phyloP scores from a whole-genome alignment of 1,140 invertebrate species.

The Euglossa dilemma region DNA sequence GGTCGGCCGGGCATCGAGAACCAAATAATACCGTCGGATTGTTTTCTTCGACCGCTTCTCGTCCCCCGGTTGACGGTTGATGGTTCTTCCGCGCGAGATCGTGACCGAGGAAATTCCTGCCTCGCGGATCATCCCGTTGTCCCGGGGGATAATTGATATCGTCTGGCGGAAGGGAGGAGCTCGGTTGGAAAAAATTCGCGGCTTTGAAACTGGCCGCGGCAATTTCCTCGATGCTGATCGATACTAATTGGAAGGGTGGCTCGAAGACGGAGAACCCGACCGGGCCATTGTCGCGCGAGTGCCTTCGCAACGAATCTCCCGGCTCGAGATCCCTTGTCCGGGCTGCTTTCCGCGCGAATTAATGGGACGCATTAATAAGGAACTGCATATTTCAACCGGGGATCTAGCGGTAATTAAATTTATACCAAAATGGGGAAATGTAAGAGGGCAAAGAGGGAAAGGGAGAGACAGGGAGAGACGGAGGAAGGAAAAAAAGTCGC shows the following conservation, averaged over 20 bases:
- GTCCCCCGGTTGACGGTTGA: neutral
- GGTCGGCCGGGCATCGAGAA: neutral
- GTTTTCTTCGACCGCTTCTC: neutral
- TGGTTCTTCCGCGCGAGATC: too few species aligned
- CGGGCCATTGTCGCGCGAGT: slow-evolving; percentile 22
- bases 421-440: slow-evolving; percentile 11
- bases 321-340: slow-evolving; percentile 26
- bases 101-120: neutral
- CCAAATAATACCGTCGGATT: slow-evolving; percentile 5
- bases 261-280: slow-evolving; percentile 35
- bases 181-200: too few species aligned
- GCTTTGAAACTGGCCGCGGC: too few species aligned
- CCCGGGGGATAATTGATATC: too few species aligned
- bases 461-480: neutral
- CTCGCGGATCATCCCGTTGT: too few species aligned
- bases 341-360: slow-evolving; percentile 33
- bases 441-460: neutral
- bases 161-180: too few species aligned
- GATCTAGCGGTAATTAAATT: slow-evolving; percentile 59
- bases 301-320: slow-evolving; percentile 20
- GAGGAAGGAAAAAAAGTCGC: slow-evolving; percentile 16
- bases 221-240: neutral
- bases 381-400: slow-evolving; percentile 23
- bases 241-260: neutral
- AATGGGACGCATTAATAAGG: slow-evolving; percentile 59